These are phyloP conservation scores for Gallinago nigripennis DNA, from an alignment of 2,797 vertebrate genomes.

Conservation along the genomic window DNA sequence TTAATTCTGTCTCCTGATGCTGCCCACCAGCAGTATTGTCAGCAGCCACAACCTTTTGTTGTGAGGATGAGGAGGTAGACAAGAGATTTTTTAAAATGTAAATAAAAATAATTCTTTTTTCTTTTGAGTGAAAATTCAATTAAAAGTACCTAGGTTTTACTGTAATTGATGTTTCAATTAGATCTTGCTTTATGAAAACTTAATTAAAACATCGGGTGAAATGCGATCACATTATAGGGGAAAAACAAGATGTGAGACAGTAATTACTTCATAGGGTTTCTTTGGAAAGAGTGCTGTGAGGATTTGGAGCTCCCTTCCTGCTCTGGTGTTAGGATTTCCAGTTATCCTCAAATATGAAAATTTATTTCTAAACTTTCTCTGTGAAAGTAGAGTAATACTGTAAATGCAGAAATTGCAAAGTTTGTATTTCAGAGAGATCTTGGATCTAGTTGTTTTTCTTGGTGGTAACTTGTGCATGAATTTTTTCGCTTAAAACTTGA, in stretches of 20 bases:
- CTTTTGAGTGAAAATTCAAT: not conserved
- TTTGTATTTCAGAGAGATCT: not conserved
- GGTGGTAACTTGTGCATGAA: not conserved
- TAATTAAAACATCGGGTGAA: slow-evolving; percentile 27
- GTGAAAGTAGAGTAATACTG: not conserved
- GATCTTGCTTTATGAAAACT: slow-evolving; percentile 12
- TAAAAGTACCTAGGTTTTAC: not conserved
- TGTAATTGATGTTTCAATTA: slow-evolving; percentile 22
- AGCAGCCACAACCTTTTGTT: not conserved
- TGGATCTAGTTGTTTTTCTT: not conserved
- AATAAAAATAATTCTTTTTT: not conserved
- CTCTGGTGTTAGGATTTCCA: not conserved
- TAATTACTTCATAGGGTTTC: not conserved
- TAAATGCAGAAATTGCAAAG: not conserved
- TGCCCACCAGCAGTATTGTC: not conserved
- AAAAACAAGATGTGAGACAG: not conserved
- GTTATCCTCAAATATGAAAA: not conserved
- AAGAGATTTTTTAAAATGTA: not conserved
- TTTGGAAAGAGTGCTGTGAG: not conserved
- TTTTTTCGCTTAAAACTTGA: not conserved
- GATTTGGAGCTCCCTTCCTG: not conserved
- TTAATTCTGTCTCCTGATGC: slow-evolving; percentile 7
- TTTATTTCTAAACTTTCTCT: not conserved
- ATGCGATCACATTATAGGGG: not conserved
- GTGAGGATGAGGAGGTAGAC: not conserved